These are phyloP conservation scores for Mythimna lalbum DNA, from an alignment of 2,888 invertebrate species.

Conservation along the genomic window DNA sequence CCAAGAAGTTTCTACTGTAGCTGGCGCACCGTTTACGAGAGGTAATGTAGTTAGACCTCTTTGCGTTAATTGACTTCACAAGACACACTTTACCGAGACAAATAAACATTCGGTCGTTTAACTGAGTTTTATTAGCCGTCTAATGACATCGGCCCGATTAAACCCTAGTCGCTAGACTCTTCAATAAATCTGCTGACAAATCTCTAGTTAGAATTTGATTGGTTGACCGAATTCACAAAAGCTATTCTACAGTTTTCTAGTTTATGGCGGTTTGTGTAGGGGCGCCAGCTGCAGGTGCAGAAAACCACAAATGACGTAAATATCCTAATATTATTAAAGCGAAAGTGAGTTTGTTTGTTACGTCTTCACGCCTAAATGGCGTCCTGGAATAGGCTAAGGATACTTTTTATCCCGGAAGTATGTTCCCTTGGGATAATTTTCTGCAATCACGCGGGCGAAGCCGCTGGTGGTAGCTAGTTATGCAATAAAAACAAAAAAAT, in stretches of 20 bases:
- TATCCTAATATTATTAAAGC: too few relatives aligned
- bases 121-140: constrained; percentile 12
- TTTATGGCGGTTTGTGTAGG: not conserved
- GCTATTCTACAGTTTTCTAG: not conserved
- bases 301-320: too few relatives aligned
- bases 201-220: not conserved
- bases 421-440: too few relatives aligned
- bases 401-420: too few relatives aligned
- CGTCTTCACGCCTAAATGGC: too few relatives aligned
- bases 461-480: too few relatives aligned
- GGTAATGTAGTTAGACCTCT: constrained; percentile 9
- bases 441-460: too few relatives aligned
- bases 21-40: constrained; percentile 5
- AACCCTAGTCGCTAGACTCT: not conserved
- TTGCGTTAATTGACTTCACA: constrained; percentile 30
- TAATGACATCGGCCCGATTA: constrained; percentile 13
- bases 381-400: too few relatives aligned
- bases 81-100: not conserved
- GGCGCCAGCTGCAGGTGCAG: too few relatives aligned
- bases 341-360: too few relatives aligned
- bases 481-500: too few relatives aligned
- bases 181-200: constrained; percentile 9
- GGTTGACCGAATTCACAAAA: constrained; percentile 5
- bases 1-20: constrained; percentile 26
- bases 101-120: constrained; percentile 9